Evolutionary conservation across 2,888 invertebrate species (phyloP).

Genomic region (Lasioglossum oenotherae): DNA sequence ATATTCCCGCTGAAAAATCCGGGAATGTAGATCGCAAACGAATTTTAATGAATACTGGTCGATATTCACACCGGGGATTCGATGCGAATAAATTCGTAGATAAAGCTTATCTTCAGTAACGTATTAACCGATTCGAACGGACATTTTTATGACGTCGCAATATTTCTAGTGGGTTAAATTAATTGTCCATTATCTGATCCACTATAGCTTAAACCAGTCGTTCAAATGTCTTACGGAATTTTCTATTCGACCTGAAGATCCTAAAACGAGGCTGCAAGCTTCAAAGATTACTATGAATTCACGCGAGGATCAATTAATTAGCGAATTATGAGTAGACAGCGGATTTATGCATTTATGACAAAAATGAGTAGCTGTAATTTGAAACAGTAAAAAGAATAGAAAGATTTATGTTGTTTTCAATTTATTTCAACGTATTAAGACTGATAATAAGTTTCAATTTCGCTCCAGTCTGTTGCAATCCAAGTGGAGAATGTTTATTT

Average conservation of each 20-base stretch:
- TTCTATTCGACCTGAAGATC: background rate
- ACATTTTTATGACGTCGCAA: background rate
- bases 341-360: too few species aligned
- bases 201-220: background rate
- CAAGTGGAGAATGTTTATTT: too few species aligned
- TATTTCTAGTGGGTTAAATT: background rate
- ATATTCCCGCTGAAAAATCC: background rate
- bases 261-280: too few species aligned
- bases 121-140: background rate
- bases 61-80: background rate
- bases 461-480: too few species aligned
- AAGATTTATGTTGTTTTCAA: too few species aligned
- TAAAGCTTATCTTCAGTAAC: background rate
- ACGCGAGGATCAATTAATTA: background rate
- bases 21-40: background rate
- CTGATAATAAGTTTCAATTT: too few species aligned
- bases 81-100: background rate
- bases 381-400: too few species aligned
- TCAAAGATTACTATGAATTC: too few species aligned
- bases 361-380: too few species aligned
- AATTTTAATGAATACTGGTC: background rate
- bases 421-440: too few species aligned
- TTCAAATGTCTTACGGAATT: background rate
- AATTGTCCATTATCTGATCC: background rate
- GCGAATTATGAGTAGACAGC: background rate